A percentile compares a stretch with the other conserved stretches of the same genome.
Conservation (phyloP, 2,888 invertebrate genomes). For the Chrysina gloriosa region DNA sequence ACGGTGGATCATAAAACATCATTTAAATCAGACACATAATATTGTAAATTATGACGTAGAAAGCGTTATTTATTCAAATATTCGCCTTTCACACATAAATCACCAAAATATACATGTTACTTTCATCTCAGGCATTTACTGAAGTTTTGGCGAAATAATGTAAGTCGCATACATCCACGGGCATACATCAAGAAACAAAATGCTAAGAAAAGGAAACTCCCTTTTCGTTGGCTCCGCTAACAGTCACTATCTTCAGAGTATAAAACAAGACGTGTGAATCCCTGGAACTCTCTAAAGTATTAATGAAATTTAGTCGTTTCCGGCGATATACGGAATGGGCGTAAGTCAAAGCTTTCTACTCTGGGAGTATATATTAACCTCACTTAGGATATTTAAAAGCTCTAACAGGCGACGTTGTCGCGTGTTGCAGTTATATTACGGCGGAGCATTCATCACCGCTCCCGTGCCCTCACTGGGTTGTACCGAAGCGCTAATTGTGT, state of each 20-base stretch:
- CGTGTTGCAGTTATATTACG: constrained; percentile 59
- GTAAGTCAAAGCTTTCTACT: constrained; percentile 35
- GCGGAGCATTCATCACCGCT: constrained; percentile 58
- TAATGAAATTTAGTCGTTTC: constrained; percentile 32
- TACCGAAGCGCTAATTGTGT: constrained; percentile 58
- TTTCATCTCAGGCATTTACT: constrained; percentile 21
- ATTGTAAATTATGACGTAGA: constrained; percentile 9
- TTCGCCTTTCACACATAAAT: constrained; percentile 8
- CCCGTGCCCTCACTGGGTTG: constrained; percentile 57
- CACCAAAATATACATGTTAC: constrained; percentile 9
- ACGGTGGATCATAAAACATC: constrained; percentile 1
- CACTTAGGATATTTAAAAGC: constrained; percentile 53
- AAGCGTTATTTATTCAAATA: constrained; percentile 5
- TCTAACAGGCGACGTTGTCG: constrained; percentile 52
- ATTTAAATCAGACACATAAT: not conserved
- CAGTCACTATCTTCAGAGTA: not conserved
- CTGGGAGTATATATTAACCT: constrained; percentile 45
- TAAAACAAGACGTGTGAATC: constrained; percentile 3
- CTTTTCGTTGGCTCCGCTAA: not conserved
- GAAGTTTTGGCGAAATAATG: constrained; percentile 6
- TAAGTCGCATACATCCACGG: not conserved
- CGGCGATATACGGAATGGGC: constrained; percentile 29
- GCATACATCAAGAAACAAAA: constrained; percentile 7
- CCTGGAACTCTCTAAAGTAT: constrained; percentile 15
- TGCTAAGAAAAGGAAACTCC: not conserved